Percentiles rank a stretch among this genome's conserved stretches.
Evolutionary conservation across 2,113 vertebrate species (phyloP).

Genomic region (Heliornis fulica): DNA sequence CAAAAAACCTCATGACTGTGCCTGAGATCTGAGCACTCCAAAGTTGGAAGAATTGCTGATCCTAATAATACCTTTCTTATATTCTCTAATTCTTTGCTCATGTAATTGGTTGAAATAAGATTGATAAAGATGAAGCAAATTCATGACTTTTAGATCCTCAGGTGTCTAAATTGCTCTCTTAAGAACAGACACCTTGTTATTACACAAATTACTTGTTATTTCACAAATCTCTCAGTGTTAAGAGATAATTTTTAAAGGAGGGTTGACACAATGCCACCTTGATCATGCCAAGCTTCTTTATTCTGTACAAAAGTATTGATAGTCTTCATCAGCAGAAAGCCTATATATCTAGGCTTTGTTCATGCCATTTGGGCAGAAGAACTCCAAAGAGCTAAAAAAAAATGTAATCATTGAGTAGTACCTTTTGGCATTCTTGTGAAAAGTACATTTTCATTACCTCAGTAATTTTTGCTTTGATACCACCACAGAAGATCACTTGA

Average conservation of each 20-base stretch:
- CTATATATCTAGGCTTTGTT: neutral
- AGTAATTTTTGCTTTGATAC: neutral
- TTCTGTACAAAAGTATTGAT: neutral
- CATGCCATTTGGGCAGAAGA: neutral
- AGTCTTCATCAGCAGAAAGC: neutral
- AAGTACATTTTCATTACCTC: neutral
- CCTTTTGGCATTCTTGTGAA: neutral
- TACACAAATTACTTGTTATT: neutral
- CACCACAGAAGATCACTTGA: neutral
- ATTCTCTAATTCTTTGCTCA: neutral
- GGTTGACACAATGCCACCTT: neutral
- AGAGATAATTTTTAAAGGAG: neutral
- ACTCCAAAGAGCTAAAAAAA: neutral
- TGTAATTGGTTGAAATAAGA: neutral
- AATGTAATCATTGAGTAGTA: neutral
- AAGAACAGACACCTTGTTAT: neutral
- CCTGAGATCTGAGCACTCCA: neutral
- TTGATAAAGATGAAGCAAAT: neutral
- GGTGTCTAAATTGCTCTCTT: neutral
- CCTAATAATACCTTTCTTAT: neutral
- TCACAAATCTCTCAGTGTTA: neutral
- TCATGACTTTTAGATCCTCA: neutral
- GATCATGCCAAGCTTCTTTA: neutral
- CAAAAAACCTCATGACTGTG: neutral
- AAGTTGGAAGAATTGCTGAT: neutral